phyloP scores from a whole-genome alignment of 2,113 vertebrate genomes.

The Axis porcinus region DNA sequence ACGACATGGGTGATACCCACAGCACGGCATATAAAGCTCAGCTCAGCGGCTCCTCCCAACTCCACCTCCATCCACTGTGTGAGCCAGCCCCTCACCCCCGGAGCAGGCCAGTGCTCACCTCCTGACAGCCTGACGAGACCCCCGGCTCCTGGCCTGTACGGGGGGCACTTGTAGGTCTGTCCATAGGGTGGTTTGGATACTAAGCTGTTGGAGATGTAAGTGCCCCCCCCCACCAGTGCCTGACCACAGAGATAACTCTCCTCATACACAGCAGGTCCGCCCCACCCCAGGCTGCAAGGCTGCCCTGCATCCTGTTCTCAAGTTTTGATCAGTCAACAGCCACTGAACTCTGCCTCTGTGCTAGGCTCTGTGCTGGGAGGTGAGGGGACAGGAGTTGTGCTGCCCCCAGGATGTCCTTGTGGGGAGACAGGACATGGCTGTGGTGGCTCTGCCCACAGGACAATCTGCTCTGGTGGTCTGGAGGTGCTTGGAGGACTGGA shows the following conservation, averaged over 20 bases:
- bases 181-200: not conserved
- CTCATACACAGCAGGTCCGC: not conserved
- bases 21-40: not conserved
- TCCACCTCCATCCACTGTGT: not conserved
- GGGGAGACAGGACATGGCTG: not conserved
- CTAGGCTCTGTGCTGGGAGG: not conserved
- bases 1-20: fast-evolving
- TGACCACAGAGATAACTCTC: not conserved
- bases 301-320: not conserved
- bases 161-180: not conserved
- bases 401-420: not conserved
- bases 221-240: not conserved
- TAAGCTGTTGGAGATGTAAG: not conserved
- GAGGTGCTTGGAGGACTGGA: not conserved
- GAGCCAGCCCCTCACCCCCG: not conserved
- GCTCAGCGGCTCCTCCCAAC: not conserved
- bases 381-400: not conserved
- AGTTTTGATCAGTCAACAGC: not conserved
- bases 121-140: not conserved
- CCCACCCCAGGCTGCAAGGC: not conserved
- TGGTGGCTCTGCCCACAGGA: not conserved
- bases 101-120: not conserved
- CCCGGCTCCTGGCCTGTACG: not conserved
- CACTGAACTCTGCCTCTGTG: not conserved
- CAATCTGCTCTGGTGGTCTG: not conserved